Evolutionary conservation across 2,888 invertebrate genomes (phyloP).

Genomic region (Leucophora obtusa): DNA sequence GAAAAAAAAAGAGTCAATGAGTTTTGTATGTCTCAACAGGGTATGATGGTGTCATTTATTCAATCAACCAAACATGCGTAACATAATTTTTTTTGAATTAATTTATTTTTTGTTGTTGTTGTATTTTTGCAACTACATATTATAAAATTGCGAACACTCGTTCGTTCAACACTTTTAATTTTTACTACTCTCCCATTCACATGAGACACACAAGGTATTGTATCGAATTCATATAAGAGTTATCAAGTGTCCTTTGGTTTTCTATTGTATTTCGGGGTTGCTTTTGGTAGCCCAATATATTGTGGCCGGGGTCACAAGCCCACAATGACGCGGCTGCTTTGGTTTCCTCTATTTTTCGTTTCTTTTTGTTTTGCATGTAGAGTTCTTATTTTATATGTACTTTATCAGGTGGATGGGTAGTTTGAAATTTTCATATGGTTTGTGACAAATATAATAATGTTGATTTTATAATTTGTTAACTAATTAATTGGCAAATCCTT

Average conservation of each 20-base stretch:
- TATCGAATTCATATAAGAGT: constrained; percentile 56
- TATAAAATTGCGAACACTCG: constrained; percentile 39
- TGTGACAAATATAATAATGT: background rate
- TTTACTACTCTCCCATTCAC: constrained; percentile 23
- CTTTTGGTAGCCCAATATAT: constrained; percentile 74
- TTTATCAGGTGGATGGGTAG: background rate
- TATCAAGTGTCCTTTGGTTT: constrained; percentile 63
- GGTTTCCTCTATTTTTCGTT: constrained; percentile 50
- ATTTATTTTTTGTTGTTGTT: constrained; percentile 53
- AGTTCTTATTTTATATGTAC: background rate
- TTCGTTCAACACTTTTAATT: constrained; percentile 25
- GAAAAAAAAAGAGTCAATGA: constrained; percentile 51
- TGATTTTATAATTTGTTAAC: no score
- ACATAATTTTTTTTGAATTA: constrained; percentile 64
- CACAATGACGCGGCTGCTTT: constrained; percentile 70
- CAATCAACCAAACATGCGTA: constrained; percentile 62
- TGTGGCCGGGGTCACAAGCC: constrained; percentile 75
- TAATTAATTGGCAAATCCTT: no score
- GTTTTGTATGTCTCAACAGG: constrained; percentile 56
- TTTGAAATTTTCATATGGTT: background rate
- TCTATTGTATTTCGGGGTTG: constrained; percentile 70
- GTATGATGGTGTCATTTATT: constrained; percentile 61
- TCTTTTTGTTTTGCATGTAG: constrained; percentile 28
- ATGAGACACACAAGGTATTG: constrained; percentile 47
- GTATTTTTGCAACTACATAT: constrained; percentile 51